These are phyloP conservation scores for Pangasius larnaudii DNA, from an alignment of 2,797 vertebrate species.

Conservation along the genomic window DNA sequence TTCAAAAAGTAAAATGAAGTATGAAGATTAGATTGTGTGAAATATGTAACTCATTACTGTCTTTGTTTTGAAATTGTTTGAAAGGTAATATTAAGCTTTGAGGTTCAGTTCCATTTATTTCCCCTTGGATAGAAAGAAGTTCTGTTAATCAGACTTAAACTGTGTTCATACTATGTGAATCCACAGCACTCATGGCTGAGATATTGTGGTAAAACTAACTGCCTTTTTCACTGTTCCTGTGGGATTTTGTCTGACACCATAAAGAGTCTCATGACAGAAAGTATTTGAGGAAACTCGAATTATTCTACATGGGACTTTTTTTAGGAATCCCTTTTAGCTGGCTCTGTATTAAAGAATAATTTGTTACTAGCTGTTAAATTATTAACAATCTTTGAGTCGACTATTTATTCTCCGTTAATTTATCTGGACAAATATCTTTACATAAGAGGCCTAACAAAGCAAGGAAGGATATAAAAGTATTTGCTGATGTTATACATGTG, in stretches of 20 bases:
- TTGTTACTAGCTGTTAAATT: neutral
- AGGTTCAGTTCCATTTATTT: conserved; percentile 5
- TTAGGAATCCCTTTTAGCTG: neutral
- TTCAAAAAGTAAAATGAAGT: conserved; percentile 8
- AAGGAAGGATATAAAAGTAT: neutral
- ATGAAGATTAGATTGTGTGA: neutral
- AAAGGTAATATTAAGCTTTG: conserved; percentile 7
- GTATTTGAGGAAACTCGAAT: neutral
- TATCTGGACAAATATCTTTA: neutral
- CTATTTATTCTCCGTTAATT: neutral
- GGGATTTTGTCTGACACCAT: neutral
- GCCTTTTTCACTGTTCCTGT: neutral
- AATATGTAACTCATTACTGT: neutral
- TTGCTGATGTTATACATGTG: neutral
- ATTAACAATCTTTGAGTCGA: neutral
- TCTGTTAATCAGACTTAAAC: conserved; percentile 9
- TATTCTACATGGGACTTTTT: neutral
- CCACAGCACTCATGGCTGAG: neutral
- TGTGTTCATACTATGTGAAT: neutral
- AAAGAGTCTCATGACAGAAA: neutral
- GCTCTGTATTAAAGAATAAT: neutral
- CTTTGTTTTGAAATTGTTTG: conserved; percentile 26
- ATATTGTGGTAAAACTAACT: neutral
- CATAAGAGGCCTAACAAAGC: neutral
- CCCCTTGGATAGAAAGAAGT: neutral